Evolutionary conservation across 1,140 invertebrate species (phyloP), one percentile per base, ranked within the genome.

Genomic region (Drosophila pachea): DNA sequence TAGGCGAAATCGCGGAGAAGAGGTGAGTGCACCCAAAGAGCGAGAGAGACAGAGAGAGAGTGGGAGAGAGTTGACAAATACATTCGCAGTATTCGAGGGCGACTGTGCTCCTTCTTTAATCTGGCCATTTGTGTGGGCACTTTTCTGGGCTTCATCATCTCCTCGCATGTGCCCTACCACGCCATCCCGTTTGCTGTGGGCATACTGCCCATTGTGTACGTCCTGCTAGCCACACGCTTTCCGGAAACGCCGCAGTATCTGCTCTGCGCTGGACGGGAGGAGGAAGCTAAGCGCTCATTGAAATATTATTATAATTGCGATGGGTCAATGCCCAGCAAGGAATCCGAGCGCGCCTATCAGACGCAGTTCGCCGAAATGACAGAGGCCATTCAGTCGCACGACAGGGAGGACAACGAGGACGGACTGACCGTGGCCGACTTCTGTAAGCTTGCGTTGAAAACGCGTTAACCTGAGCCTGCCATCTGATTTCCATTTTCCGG

Each of bases 191-290:
- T 61, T 12, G 53, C 74, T 0, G 73, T 78, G 2, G 65, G 88
- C 2, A 59, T 52, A 0, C 42, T 89, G 11, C 88, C 88, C 0
- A 5, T 88, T 3, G 7, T 81, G 0, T 88, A 78, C 29, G 9
- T 79, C 0, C 7, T 77, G 5, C 35, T 78, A n/a, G 53, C 73
- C 4, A 70, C 72, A 7, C 74, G 70, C 0, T 86, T 67, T 7
- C 88, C 88, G 4, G 88, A 89, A 50, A 75, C 86, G 0, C 88
- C 88, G 6, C 74, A 86, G 14, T 78, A 78, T 40, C 22, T 89
- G 11, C 38, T 89, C 1, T 53, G 60, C 0, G 73, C 68, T 68
- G 50, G 62, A 0, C 59, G 67, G 0, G 52, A 62, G 1, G 70
- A 74, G 22, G 75, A 73, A 0, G 88, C 88, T 0, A 14, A 78